These are phyloP conservation scores for Periophthalmus magnuspinnatus DNA, from an alignment of 2,797 vertebrate species.

Conservation along the genomic window DNA sequence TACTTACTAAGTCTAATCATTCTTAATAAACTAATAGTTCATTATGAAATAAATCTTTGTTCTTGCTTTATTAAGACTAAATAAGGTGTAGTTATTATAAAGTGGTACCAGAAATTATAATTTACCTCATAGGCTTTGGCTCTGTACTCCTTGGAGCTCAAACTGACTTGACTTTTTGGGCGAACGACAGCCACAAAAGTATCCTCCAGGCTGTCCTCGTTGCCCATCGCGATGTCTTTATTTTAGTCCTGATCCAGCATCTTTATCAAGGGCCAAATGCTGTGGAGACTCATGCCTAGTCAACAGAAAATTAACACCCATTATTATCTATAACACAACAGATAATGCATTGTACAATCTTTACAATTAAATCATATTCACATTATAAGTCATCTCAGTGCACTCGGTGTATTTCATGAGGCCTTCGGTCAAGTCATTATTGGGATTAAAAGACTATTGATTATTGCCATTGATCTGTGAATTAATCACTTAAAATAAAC, in stretches of 20 bases:
- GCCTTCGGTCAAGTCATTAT: not conserved
- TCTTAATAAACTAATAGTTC: too few relatives aligned
- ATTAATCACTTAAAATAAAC: not conserved
- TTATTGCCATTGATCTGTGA: slow-evolving; percentile 2
- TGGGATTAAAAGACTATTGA: slow-evolving; percentile 2
- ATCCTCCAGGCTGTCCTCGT: slow-evolving; percentile 88
- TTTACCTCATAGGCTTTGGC: slow-evolving; percentile 95
- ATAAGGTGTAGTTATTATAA: too few relatives aligned
- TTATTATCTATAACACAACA: not conserved
- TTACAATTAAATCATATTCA: not conserved
- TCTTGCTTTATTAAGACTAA: too few relatives aligned
- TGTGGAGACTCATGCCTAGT: slow-evolving; percentile 64
- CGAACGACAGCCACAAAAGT: slow-evolving; percentile 94
- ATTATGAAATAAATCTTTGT: too few relatives aligned
- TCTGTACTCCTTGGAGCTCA: slow-evolving; percentile 95
- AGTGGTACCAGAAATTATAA: not conserved
- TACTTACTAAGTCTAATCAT: too few relatives aligned
- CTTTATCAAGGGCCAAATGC: slow-evolving; percentile 54
- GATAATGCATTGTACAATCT: not conserved
- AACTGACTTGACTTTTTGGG: slow-evolving; percentile 93
- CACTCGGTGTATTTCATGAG: not conserved
- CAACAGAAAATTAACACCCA: not conserved
- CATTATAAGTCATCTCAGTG: not conserved
- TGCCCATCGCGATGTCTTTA: slow-evolving; percentile 83
- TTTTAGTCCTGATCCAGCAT: slow-evolving; percentile 51